These are phyloP conservation scores for Hyppa rectilinea DNA, from an alignment of 2,888 invertebrate genomes.

Conservation along the genomic window DNA sequence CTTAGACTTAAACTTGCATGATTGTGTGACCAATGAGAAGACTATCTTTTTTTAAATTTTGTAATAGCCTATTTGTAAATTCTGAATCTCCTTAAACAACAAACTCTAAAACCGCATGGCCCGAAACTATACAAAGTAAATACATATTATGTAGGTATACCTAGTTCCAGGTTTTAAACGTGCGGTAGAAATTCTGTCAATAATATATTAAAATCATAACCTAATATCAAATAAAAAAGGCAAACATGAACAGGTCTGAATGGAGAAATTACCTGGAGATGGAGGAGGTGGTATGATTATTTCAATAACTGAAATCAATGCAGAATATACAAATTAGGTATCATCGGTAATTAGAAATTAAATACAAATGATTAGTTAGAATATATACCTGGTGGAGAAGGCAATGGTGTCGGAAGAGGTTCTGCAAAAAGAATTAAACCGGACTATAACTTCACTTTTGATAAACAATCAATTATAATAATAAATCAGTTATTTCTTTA, in stretches of 20 bases:
- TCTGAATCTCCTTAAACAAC: background rate
- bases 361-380: background rate
- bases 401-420: constrained; percentile 10
- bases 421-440: constrained; percentile 13
- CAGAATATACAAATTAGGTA: constrained; percentile 7
- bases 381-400: constrained; percentile 21
- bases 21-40: background rate
- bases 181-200: constrained; percentile 18
- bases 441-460: background rate
- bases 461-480: too few species aligned
- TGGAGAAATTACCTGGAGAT: constrained; percentile 30
- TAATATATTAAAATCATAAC: background rate
- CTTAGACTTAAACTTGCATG: background rate
- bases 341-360: background rate
- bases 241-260: background rate
- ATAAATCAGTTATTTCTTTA: background rate
- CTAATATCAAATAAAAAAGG: background rate
- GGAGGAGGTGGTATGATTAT: constrained; percentile 17
- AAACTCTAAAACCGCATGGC: background rate
- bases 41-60: background rate
- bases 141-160: constrained; percentile 1
- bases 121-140: background rate
- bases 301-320: constrained; percentile 37
- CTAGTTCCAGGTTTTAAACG: background rate
- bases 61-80: background rate